phyloP scores from a whole-genome alignment of 2,888 invertebrate genomes.

The Drosophila lacicola region DNA sequence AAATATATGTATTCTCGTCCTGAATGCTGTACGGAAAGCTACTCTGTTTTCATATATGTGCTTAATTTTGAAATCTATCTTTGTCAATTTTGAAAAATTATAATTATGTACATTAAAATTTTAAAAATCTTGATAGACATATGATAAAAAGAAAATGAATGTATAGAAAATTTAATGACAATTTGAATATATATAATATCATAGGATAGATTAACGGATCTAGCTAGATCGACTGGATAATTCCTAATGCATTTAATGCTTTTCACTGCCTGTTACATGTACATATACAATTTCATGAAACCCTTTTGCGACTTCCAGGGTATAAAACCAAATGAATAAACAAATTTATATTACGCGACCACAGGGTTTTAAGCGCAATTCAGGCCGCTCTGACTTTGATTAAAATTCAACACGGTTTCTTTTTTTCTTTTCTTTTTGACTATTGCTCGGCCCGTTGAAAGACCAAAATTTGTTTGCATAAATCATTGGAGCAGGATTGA shows the following conservation, averaged over 20 bases:
- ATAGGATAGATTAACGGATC: too few species aligned
- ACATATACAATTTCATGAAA: too few species aligned
- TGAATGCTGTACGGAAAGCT: not conserved
- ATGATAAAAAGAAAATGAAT: too few species aligned
- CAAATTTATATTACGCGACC: constrained; percentile 67
- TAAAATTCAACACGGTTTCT: constrained; percentile 52
- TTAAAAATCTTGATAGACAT: too few species aligned
- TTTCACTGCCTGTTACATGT: too few species aligned
- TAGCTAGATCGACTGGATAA: too few species aligned
- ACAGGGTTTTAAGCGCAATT: constrained; percentile 58
- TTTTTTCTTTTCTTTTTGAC: constrained; percentile 1
- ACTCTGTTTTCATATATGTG: not conserved
- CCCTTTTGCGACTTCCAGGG: not conserved
- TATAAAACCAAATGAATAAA: constrained; percentile 57
- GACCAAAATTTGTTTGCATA: constrained; percentile 48
- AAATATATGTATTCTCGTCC: not conserved
- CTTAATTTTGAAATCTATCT: too few species aligned
- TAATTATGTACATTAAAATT: too few species aligned
- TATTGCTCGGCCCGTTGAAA: constrained; percentile 21
- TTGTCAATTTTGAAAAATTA: too few species aligned
- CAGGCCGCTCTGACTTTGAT: constrained; percentile 38
- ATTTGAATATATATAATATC: too few species aligned
- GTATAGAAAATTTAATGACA: too few species aligned
- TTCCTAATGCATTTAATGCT: too few species aligned
- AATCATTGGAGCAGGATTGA: constrained; percentile 60